Evolutionary conservation across 2,113 vertebrate genomes (phyloP), one percentile per base, ranked within the genome.

Genomic region (Protobothrops flavoviridis): DNA sequence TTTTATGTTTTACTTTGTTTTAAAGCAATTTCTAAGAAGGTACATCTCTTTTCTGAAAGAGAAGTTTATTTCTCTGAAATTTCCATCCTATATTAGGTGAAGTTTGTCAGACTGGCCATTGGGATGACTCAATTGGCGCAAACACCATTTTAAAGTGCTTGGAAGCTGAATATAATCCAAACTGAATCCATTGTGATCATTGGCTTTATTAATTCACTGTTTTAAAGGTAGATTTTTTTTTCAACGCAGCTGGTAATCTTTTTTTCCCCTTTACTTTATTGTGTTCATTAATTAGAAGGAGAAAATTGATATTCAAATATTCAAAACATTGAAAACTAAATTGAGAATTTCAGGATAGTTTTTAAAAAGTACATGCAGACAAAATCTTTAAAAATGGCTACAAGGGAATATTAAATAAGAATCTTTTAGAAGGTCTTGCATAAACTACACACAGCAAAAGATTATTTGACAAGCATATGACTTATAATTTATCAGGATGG

Each of bases 131-230:
- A 97, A 95, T 88, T 92, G 85, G 85, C 87, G 52, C 43, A 94
- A 95, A 95, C 0, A 0, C 48, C 4, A 61, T 92, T 95, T 92
- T 4, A 90, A 91, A 95, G 33, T 92, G 56, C 64, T 81, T 97
- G 90, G 91, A 92, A 74, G 89, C 43, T 95, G 93, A 85, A 74
- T 43, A 48, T 50, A 91, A 94, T 87, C 93, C 5, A 9, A 97
- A 64, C 39, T 93, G 90, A 57, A 69, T 94, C 64, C 85, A 90
- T 92, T 94, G 53, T 48, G 94, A 52, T 11, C 91, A 95, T 94
- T 96, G 87, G 39, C 96, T 96, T 95, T 87, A 92, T 93, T 56
- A 96, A 95, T 95, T 96, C 94, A 91, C 29, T 95, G 74, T 94
- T 91, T 92, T 55, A 69, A 43, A 90, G 95, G 88, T 61, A 50